These are phyloP conservation scores for Heterotilapia buettikoferi DNA, from an alignment of 2,113 vertebrate genomes.

Conservation along the genomic window DNA sequence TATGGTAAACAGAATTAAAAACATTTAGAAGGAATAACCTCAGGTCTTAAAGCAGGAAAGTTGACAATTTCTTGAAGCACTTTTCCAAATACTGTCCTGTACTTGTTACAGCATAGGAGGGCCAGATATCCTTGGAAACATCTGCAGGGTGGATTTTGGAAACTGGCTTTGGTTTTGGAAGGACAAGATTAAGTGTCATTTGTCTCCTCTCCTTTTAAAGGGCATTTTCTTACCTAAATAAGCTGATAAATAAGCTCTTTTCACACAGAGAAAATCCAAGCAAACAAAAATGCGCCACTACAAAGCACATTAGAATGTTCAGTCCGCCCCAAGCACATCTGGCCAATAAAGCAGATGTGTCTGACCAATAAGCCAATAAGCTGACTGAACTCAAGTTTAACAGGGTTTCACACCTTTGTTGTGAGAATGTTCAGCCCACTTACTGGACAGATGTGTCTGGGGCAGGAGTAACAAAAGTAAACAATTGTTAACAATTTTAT, in stretches of 20 bases:
- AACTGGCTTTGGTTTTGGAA: constrained; percentile 19
- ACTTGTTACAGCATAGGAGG: constrained; percentile 7
- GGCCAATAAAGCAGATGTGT: background rate
- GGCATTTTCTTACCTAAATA: background rate
- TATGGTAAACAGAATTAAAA: background rate
- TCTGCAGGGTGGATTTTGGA: constrained; percentile 30
- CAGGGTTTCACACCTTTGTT: background rate
- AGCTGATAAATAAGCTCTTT: background rate
- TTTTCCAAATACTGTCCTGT: constrained; percentile 91
- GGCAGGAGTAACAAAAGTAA: background rate
- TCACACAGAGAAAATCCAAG: background rate
- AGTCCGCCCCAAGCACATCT: background rate
- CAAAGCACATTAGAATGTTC: background rate
- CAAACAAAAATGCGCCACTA: background rate
- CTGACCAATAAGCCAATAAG: background rate
- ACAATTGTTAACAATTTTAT: constrained; percentile 49
- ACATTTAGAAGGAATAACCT: constrained; percentile 65
- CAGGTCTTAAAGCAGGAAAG: constrained; percentile 90
- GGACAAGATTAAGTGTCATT: background rate
- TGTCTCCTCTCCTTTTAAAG: background rate
- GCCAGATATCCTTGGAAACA: background rate
- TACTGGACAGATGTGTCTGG: background rate
- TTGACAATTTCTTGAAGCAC: constrained; percentile 97
- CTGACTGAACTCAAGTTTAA: background rate
- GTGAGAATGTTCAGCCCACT: background rate